A percentile compares a stretch with the other conserved stretches of the same genome.
Evolutionary conservation across 2,797 vertebrate species (phyloP).

Genomic region (Characodon lateralis): DNA sequence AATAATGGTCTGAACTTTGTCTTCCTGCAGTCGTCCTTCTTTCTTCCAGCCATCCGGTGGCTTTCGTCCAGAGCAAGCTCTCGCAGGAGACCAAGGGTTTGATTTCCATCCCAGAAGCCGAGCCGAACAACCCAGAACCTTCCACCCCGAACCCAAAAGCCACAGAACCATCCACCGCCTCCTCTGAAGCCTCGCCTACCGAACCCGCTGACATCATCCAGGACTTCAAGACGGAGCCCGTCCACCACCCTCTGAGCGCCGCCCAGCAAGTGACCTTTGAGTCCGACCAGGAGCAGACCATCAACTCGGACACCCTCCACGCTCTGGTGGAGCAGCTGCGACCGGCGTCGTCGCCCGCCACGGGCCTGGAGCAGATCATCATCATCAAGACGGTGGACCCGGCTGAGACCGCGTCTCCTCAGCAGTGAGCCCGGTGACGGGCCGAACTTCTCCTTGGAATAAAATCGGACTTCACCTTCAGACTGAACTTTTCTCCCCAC

Average conservation of each 20-base stretch:
- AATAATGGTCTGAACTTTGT: neutral
- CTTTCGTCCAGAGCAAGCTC: slow-evolving; percentile 84
- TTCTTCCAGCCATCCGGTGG: slow-evolving; percentile 82
- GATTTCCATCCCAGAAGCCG: slow-evolving; percentile 47
- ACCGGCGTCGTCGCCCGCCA: slow-evolving; percentile 58
- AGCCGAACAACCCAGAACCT: slow-evolving; percentile 57
- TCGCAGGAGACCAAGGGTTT: slow-evolving; percentile 61
- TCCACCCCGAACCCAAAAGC: slow-evolving; percentile 60
- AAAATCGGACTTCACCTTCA: neutral
- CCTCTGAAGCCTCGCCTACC: accelerated
- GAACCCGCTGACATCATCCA: slow-evolving; percentile 16
- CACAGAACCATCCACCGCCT: accelerated
- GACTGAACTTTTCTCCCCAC: too few species aligned
- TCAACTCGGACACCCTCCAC: slow-evolving; percentile 76
- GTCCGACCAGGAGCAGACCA: slow-evolving; percentile 68
- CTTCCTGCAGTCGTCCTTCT: slow-evolving; percentile 65
- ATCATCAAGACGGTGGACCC: slow-evolving; percentile 79
- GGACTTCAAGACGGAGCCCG: slow-evolving; percentile 66
- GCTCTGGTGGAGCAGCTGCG: slow-evolving; percentile 79
- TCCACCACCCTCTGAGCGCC: slow-evolving; percentile 25
- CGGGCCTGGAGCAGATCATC: slow-evolving; percentile 74
- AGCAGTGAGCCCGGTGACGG: slow-evolving; percentile 49
- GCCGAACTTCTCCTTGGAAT: neutral
- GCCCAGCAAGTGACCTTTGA: slow-evolving; percentile 63
- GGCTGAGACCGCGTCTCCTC: slow-evolving; percentile 34